Evolutionary conservation across 1,140 invertebrate genomes (phyloP).

Genomic region (Zophobas atratus): DNA sequence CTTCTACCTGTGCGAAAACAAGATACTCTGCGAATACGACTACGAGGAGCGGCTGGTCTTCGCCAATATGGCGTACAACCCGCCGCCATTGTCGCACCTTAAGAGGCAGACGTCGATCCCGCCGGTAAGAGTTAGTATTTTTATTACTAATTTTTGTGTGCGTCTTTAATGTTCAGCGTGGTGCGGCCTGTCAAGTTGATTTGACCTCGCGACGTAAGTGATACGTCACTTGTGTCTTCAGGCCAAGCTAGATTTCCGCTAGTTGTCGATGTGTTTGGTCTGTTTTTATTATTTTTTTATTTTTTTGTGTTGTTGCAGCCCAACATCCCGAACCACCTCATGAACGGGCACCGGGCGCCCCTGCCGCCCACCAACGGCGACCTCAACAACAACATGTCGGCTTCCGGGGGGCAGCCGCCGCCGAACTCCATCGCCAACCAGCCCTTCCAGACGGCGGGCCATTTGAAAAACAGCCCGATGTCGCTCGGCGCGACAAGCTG

Average conservation of each 20-base stretch:
- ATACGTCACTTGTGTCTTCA: too few species aligned
- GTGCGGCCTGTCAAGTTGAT: background rate
- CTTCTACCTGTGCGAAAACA: constrained; percentile 97
- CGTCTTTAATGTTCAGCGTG: background rate
- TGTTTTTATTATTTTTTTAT: too few species aligned
- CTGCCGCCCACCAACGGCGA: constrained; percentile 65
- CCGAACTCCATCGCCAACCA: constrained; percentile 62
- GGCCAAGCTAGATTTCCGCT: too few species aligned
- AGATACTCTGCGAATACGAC: constrained; percentile 97
- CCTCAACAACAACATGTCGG: constrained; percentile 67
- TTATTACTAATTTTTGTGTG: too few species aligned
- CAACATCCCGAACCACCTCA: constrained; percentile 64
- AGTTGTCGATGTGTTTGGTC: too few species aligned
- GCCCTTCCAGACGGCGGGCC: constrained; percentile 60
- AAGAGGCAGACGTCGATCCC: constrained; percentile 75
- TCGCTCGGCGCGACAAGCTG: constrained; percentile 67
- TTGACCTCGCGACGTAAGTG: too few species aligned
- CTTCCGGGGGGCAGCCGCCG: constrained; percentile 60
- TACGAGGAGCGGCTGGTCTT: constrained; percentile 95
- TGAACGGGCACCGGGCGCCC: constrained; percentile 65
- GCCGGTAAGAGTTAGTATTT: constrained; percentile 60
- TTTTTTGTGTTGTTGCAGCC: constrained; percentile 53
- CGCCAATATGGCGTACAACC: constrained; percentile 93
- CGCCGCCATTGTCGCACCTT: constrained; percentile 87
- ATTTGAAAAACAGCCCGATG: constrained; percentile 64